Evolutionary conservation across 2,888 invertebrate genomes (phyloP).

Genomic region (Diloba caeruleocephala): DNA sequence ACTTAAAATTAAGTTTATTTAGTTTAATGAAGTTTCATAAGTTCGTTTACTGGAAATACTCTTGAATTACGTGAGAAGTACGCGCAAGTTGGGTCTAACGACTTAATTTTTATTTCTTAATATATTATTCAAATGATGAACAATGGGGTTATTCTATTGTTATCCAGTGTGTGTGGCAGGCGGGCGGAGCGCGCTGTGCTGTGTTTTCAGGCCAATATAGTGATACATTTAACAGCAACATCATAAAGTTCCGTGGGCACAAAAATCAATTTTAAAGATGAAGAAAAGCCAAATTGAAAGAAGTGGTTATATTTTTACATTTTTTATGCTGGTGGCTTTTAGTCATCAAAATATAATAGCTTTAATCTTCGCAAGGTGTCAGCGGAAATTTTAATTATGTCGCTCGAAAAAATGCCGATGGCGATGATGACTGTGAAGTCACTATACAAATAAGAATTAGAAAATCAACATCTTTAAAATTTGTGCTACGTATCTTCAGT

Average conservation of each 20-base stretch:
- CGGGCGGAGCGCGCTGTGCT: no score
- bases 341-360: constrained; percentile 72
- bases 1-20: constrained; percentile 71
- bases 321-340: constrained; percentile 53
- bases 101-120: constrained; percentile 20
- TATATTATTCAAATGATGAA: constrained; percentile 31
- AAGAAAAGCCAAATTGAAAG: constrained; percentile 18
- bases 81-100: constrained; percentile 23
- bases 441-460: constrained; percentile 16
- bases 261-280: constrained; percentile 13
- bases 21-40: constrained; percentile 63
- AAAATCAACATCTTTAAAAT: constrained; percentile 2
- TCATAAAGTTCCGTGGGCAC: neutral
- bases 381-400: constrained; percentile 80
- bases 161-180: no score
- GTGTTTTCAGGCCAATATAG: no score
- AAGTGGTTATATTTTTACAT: constrained; percentile 44
- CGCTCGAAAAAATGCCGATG: constrained; percentile 63
- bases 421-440: constrained; percentile 60
- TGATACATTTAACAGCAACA: no score
- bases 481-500: no score
- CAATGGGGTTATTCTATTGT: no score
- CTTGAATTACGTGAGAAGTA: constrained; percentile 51
- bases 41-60: constrained; percentile 55
- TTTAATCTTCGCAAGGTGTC: constrained; percentile 69